These are phyloP conservation scores for Fringilla coelebs DNA, from an alignment of 2,797 vertebrate species.

Conservation along the genomic window DNA sequence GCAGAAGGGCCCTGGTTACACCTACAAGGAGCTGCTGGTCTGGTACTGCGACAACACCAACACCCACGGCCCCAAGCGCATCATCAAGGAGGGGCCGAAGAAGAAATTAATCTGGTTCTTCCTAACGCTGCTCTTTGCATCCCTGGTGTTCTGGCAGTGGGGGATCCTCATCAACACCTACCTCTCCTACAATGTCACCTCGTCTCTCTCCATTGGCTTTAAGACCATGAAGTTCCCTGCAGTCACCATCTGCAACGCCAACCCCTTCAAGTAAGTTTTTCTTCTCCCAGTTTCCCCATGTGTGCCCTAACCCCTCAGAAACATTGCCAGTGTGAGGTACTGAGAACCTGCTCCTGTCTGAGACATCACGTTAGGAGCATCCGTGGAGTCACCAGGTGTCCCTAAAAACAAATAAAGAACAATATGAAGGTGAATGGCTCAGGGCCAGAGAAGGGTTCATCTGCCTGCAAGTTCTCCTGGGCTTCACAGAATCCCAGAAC, in stretches of 20 bases:
- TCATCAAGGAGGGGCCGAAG: constrained; percentile 81
- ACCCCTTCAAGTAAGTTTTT: constrained; percentile 77
- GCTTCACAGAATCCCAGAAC: neutral
- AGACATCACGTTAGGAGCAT: accelerated
- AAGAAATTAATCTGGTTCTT: constrained; percentile 81
- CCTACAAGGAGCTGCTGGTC: constrained; percentile 80
- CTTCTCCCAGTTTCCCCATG: neutral
- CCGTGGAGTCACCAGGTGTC: neutral
- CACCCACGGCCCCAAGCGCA: constrained; percentile 82
- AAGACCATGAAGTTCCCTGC: constrained; percentile 81
- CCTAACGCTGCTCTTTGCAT: constrained; percentile 75
- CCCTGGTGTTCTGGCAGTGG: constrained; percentile 82
- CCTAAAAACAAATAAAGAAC: neutral
- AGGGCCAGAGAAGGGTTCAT: neutral
- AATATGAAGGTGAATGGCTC: neutral
- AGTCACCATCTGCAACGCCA: constrained; percentile 79
- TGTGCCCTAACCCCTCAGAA: neutral
- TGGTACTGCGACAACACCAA: constrained; percentile 85
- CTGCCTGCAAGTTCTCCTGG: neutral
- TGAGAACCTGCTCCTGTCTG: accelerated
- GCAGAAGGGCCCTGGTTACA: constrained; percentile 82
- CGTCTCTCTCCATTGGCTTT: constrained; percentile 77
- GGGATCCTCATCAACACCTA: constrained; percentile 77
- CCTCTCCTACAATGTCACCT: constrained; percentile 77
- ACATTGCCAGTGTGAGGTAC: neutral